phyloP scores from a whole-genome alignment of 2,113 vertebrate species.

The Chaenogobius annularis region DNA sequence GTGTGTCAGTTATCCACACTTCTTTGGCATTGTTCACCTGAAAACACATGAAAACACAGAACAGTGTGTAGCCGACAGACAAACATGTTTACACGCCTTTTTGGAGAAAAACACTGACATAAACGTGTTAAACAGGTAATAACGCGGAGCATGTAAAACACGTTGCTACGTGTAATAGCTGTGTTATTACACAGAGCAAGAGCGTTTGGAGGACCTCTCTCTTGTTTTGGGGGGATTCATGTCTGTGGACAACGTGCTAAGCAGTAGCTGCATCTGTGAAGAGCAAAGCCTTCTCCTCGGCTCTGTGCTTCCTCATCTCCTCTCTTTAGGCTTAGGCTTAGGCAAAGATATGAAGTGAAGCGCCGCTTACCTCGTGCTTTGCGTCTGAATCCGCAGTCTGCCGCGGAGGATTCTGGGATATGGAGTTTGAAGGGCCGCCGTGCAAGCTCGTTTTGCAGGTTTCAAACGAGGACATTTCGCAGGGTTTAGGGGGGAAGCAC shows the following conservation, averaged over 20 bases:
- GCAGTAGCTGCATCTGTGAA: no score
- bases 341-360: not conserved
- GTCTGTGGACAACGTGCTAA: no score
- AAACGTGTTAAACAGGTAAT: no score
- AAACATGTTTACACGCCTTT: not conserved
- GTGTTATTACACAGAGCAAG: not conserved
- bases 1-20: constrained; percentile 25
- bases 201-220: not conserved
- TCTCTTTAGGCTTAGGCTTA: no score
- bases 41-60: constrained; percentile 55
- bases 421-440: constrained; percentile 10
- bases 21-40: constrained; percentile 61
- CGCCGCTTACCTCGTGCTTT: constrained; percentile 24
- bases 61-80: not conserved
- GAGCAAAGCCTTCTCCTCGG: no score
- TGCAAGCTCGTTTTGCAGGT: not conserved
- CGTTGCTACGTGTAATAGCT: not conserved
- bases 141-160: no score
- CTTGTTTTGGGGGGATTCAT: no score
- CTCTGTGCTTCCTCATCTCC: no score
- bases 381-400: not conserved
- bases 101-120: no score
- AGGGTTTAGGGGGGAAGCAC: no score
- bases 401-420: constrained; percentile 39
- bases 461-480: not conserved